Evolutionary conservation across 2,888 invertebrate species (phyloP), one percentile per base, ranked within the genome.

Genomic region (Rugalucina vietnamica): DNA sequence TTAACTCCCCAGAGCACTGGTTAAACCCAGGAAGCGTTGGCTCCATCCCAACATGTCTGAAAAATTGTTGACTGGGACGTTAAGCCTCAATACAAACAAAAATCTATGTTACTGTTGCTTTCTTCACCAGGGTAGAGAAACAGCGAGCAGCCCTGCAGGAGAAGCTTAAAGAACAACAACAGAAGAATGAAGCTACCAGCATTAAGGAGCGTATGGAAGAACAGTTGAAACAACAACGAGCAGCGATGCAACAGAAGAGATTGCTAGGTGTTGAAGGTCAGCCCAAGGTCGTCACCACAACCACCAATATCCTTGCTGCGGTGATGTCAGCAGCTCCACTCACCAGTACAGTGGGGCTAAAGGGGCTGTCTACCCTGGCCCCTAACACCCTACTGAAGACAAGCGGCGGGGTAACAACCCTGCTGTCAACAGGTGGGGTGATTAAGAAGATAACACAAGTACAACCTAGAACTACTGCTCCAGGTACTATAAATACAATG

Each of bases 211-310:
- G 98, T 95, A 97, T 98, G 97, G 98, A 98, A 93, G 97, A 98
- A 88, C 98, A 98, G 93, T 95, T 98, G 88, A 97, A 98, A 81
- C 96, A 98, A 91, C 98, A 98, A 94, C 95, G 98, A 85, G 97
- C 97, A 32, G 98, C 97, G 0, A 97, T 98, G 95, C 98, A 98
- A 93, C 98, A 98, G 92, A 98, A 98, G 94, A 96, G 98, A 21
- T 84, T 94, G 27, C 92, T 93, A 71, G n/a, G n/a, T n/a, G n/a
- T n/a, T n/a, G 92, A 91, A 72, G 87, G 89, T 10, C 87, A 89
- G 82, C 76, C 83, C n/a, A 80, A 80, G n/a, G 74, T 82, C 49
- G 57, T 84, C n/a, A 82, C 90, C 21, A 82, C 89, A 14, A 85
- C 88, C 43, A 88, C 76, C 10, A 78, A 73, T 50, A 70, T 76